A percentile compares a stretch with the other conserved stretches of the same genome.
Conservation (phyloP, 2,888 invertebrate genomes). For the Cerastis rubricosa region DNA sequence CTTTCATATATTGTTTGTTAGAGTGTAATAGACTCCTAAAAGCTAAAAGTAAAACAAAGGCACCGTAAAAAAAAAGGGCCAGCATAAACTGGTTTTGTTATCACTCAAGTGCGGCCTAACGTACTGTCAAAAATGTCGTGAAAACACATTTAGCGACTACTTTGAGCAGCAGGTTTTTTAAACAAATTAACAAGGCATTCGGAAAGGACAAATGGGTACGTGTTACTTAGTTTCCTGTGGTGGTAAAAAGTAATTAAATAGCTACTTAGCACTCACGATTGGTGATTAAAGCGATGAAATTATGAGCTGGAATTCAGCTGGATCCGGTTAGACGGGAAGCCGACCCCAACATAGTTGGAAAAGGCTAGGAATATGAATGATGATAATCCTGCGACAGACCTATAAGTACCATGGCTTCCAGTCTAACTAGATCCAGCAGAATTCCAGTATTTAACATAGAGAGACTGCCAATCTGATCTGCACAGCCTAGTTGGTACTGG, state of each 20-base stretch:
- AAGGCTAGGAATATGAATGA: too few relatives aligned
- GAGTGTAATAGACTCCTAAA: neutral
- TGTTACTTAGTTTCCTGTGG: neutral
- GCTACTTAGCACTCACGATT: neutral
- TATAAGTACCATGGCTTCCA: too few relatives aligned
- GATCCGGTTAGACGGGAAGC: too few relatives aligned
- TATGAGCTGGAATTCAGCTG: too few relatives aligned
- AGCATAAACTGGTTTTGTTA: neutral
- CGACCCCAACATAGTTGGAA: too few relatives aligned
- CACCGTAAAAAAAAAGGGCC: too few relatives aligned
- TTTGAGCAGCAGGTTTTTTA: neutral
- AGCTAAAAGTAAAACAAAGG: too few relatives aligned
- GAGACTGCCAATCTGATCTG: too few relatives aligned
- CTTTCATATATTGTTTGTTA: neutral
- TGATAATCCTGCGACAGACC: too few relatives aligned
- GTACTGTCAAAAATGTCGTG: slow-evolving; percentile 2
- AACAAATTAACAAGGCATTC: neutral
- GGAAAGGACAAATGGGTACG: neutral
- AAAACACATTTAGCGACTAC: slow-evolving; percentile 17
- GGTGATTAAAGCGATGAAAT: neutral
- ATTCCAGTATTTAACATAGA: too few relatives aligned
- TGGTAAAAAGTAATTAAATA: neutral
- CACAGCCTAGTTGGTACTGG: too few relatives aligned
- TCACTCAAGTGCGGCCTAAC: neutral
- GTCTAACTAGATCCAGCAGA: too few relatives aligned